Evolutionary conservation across 2,888 invertebrate genomes (phyloP).

Genomic region (Theristus sp.): DNA sequence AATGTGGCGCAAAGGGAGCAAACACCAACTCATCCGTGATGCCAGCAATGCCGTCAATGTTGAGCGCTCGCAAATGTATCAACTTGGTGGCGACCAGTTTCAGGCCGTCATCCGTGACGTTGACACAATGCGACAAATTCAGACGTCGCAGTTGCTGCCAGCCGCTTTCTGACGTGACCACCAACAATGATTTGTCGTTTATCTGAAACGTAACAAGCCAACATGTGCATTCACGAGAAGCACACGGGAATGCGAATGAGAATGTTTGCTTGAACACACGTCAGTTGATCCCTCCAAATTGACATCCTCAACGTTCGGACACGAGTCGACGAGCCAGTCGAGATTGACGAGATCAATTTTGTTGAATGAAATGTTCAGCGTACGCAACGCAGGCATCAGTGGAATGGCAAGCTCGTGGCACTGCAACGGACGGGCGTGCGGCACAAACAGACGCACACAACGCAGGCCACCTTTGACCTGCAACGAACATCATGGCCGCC

Average conservation of each 20-base stretch:
- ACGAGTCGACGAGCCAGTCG: neutral
- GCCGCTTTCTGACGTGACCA: neutral
- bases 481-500: no score
- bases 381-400: neutral
- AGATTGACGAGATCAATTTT: neutral
- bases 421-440: neutral
- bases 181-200: neutral
- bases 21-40: neutral
- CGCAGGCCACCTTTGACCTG: neutral
- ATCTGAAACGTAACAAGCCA: no score
- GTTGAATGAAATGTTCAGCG: conserved; percentile 2
- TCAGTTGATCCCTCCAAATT: neutral
- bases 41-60: conserved; percentile 1
- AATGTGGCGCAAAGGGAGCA: neutral
- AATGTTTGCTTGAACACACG: no score
- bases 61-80: neutral
- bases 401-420: neutral
- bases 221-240: no score
- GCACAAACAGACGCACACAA: neutral
- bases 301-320: neutral
- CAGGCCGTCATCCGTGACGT: conserved; percentile 1
- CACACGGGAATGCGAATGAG: no score
- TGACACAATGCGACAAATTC: neutral
- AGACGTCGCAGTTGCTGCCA: neutral
- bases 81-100: neutral